Conservation (phyloP, 2,888 invertebrate genomes). For the Perizoma flavofasciatum region DNA sequence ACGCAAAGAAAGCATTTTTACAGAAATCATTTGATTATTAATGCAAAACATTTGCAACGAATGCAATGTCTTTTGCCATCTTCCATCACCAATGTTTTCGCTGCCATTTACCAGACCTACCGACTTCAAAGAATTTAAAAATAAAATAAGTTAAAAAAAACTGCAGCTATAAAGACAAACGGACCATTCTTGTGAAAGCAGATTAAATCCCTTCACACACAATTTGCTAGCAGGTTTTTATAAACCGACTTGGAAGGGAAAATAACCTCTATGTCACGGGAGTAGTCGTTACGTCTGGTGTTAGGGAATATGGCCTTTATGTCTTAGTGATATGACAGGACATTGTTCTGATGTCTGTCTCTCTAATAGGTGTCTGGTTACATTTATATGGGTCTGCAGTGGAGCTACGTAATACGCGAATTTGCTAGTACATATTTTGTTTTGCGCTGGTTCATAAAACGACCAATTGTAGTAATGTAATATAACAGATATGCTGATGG, state of each 20-base stretch:
- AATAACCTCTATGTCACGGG: constrained; percentile 37
- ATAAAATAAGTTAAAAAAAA: constrained; percentile 47
- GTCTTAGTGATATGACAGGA: constrained; percentile 24
- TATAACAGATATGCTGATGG: no score
- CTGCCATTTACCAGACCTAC: constrained; percentile 27
- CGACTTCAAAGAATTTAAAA: constrained; percentile 31
- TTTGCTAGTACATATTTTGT: not conserved
- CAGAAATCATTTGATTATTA: no score
- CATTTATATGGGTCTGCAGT: constrained; percentile 34
- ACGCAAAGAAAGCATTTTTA: no score
- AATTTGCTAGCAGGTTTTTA: constrained; percentile 55
- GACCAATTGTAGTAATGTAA: not conserved
- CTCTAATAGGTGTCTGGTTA: constrained; percentile 45
- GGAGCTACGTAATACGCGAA: constrained; percentile 21
- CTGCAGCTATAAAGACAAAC: constrained; percentile 55
- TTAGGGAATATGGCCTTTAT: constrained; percentile 47
- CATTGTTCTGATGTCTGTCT: constrained; percentile 39
- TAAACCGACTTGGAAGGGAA: constrained; percentile 19
- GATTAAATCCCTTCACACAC: constrained; percentile 73
- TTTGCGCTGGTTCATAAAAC: not conserved
- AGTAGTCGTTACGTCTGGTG: constrained; percentile 43
- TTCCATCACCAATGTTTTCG: constrained; percentile 29
- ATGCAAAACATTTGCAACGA: constrained; percentile 1
- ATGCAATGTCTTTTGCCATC: constrained; percentile 9
- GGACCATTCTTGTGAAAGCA: constrained; percentile 60